These are phyloP conservation scores for Ophion slaviceki DNA, from an alignment of 2,888 invertebrate species.

Conservation along the genomic window DNA sequence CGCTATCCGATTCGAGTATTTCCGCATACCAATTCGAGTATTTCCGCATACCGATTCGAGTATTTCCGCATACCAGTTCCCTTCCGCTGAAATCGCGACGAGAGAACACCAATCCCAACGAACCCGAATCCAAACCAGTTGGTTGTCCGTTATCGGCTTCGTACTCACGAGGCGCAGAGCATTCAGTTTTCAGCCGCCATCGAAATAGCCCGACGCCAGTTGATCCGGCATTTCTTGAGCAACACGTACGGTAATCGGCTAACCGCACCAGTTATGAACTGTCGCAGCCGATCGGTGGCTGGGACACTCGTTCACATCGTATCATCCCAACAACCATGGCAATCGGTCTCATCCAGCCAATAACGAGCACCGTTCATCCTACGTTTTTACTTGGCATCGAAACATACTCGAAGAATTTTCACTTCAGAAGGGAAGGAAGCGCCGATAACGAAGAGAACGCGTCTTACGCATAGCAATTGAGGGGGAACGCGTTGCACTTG, in stretches of 20 bases:
- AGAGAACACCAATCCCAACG: background rate
- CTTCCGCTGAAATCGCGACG: slow-evolving; percentile 4
- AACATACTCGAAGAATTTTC: slow-evolving; percentile 18
- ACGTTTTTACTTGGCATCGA: slow-evolving; percentile 18
- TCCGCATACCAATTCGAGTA: background rate
- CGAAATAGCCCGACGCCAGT: background rate
- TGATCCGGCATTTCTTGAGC: background rate
- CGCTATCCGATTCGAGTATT: background rate
- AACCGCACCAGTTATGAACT: slow-evolving; percentile 1
- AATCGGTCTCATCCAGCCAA: background rate
- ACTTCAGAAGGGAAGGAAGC: slow-evolving; percentile 14
- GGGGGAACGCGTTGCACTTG: slow-evolving; percentile 42
- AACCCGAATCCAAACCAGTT: background rate
- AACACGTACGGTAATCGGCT: slow-evolving; percentile 21
- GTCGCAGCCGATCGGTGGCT: background rate
- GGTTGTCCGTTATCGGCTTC: background rate
- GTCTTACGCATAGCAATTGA: slow-evolving; percentile 37
- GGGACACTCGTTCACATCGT: background rate
- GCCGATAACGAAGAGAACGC: slow-evolving; percentile 2
- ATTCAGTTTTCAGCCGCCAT: background rate
- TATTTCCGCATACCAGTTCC: background rate
- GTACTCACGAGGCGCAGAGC: background rate
- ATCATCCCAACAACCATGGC: background rate
- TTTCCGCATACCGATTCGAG: background rate
- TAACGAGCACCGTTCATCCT: background rate